These are phyloP conservation scores for Oophaga sylvatica DNA, from an alignment of 2,797 vertebrate genomes.

Conservation along the genomic window DNA sequence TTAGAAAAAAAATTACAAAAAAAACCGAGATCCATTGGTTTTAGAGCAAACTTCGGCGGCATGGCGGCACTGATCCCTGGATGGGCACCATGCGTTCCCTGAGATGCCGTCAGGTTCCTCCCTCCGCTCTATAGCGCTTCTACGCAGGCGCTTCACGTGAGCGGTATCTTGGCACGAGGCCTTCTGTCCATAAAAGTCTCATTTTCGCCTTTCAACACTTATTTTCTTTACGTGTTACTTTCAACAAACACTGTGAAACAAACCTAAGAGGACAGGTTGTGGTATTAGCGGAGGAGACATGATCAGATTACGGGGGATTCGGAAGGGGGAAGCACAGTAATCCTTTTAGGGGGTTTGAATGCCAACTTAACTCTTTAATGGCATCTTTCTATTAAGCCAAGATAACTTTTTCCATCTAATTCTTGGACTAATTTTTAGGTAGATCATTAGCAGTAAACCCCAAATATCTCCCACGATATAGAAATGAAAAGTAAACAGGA, in stretches of 20 bases:
- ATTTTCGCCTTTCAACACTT: conserved; percentile 29
- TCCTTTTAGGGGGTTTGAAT: not conserved
- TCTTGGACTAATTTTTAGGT: too few relatives aligned
- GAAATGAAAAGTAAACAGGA: too few relatives aligned
- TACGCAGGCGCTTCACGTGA: not conserved
- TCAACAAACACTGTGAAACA: conserved; percentile 23
- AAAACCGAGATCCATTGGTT: not conserved
- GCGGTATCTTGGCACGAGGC: not conserved
- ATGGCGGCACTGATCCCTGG: too few relatives aligned
- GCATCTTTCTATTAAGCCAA: too few relatives aligned
- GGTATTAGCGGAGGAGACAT: not conserved
- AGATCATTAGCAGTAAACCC: too few relatives aligned
- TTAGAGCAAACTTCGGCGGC: not conserved
- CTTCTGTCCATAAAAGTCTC: conserved; percentile 21
- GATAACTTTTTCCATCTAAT: too few relatives aligned
- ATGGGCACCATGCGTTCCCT: not conserved
- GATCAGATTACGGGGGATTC: conserved; percentile 25
- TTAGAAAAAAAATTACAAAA: not conserved
- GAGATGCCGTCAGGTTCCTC: not conserved
- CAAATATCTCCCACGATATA: too few relatives aligned
- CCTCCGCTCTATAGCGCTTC: not conserved
- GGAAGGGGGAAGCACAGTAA: not conserved
- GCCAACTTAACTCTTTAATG: not conserved
- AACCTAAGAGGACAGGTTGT: conserved; percentile 10
- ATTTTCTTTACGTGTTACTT: conserved; percentile 32